These are phyloP conservation scores for Nycticorax nycticorax DNA, from an alignment of 2,113 vertebrate genomes.

Conservation along the genomic window DNA sequence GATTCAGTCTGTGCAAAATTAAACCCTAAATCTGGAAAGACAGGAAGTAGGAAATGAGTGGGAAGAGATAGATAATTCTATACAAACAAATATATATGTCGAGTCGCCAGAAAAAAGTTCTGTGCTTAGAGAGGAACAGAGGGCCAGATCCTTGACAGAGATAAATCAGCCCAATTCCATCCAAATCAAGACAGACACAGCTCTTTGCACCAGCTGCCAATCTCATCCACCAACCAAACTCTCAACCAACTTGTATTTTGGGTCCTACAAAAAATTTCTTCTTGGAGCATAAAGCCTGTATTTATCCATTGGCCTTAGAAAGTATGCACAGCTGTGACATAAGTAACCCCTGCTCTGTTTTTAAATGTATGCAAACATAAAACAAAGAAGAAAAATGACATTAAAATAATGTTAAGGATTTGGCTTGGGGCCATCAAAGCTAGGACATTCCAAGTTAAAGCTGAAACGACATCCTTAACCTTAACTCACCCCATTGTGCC, in stretches of 20 bases:
- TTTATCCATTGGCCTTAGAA: conserved; percentile 57
- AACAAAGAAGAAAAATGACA: conserved; percentile 64
- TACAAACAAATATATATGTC: conserved; percentile 39
- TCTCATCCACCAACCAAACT: conserved; percentile 18
- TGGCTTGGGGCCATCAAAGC: conserved; percentile 53
- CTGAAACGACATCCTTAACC: conserved; percentile 70
- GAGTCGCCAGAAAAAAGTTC: not conserved
- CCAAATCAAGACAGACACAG: not conserved
- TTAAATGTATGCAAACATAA: conserved; percentile 67
- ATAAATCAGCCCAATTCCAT: not conserved
- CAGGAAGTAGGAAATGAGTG: not conserved
- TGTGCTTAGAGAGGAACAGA: not conserved
- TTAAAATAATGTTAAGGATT: conserved; percentile 70
- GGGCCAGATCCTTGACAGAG: not conserved
- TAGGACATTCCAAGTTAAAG: conserved; percentile 67
- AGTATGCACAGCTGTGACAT: conserved; percentile 71
- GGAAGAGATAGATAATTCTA: conserved; percentile 40
- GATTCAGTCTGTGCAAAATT: not conserved
- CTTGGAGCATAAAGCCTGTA: conserved; percentile 56
- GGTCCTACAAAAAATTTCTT: conserved; percentile 30
- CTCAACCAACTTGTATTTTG: conserved; percentile 13
- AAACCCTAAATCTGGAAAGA: not conserved
- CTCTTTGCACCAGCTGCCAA: not conserved
- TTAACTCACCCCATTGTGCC: conserved; percentile 72
- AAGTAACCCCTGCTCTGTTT: conserved; percentile 65